Conservation (phyloP, 2,888 invertebrate species). For the Timema podura region DNA sequence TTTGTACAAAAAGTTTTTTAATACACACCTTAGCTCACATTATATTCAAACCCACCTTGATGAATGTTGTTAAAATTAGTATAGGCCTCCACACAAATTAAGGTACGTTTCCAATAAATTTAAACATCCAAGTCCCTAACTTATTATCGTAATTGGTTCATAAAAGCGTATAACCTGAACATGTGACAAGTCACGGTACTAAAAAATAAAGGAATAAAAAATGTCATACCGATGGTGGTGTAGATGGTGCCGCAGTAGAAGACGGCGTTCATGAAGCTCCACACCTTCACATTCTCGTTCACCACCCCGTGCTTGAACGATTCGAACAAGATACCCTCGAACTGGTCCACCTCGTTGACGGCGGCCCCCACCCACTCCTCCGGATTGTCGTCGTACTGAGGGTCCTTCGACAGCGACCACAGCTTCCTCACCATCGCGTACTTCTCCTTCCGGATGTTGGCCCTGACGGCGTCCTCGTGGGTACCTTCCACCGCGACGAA, state of each 20-base stretch:
- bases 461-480: constrained; percentile 42
- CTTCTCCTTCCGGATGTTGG: constrained; percentile 28
- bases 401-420: constrained; percentile 41
- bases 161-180: no score
- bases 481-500: constrained; percentile 74
- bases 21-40: no score
- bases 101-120: no score
- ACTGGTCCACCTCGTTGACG: constrained; percentile 48
- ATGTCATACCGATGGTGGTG: constrained; percentile 76
- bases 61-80: no score
- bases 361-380: constrained; percentile 52
- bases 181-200: no score
- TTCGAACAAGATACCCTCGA: constrained; percentile 53
- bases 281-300: constrained; percentile 51
- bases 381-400: constrained; percentile 41
- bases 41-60: no score
- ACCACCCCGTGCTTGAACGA: constrained; percentile 41
- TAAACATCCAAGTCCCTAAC: no score
- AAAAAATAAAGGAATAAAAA: no score
- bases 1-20: no score
- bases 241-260: constrained; percentile 85
- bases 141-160: no score
- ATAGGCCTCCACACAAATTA: no score
- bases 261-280: constrained; percentile 83
- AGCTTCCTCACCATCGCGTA: constrained; percentile 40